phyloP scores from a whole-genome alignment of 2,888 invertebrate genomes.

The Macrophya annulata region DNA sequence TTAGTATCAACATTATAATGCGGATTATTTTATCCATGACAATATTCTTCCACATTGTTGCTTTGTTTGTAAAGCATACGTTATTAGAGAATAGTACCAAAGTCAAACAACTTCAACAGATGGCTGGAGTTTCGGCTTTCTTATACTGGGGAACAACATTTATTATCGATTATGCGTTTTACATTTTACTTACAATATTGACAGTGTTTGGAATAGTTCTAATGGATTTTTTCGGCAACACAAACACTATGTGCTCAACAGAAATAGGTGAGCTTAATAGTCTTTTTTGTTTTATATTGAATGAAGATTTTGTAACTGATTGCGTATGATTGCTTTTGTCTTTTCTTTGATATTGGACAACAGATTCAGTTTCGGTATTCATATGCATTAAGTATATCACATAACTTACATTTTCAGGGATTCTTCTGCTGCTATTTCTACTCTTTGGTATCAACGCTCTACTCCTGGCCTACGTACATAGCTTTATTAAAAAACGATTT shows the following conservation, averaged over 20 bases:
- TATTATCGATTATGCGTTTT: conserved; percentile 81
- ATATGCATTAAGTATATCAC: background rate
- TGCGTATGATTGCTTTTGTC: background rate
- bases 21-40: conserved; percentile 73
- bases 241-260: conserved; percentile 68
- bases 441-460: conserved; percentile 85
- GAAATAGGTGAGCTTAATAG: conserved; percentile 78
- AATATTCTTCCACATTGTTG: conserved; percentile 78
- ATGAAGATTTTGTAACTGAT: background rate
- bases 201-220: conserved; percentile 67
- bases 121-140: conserved; percentile 84
- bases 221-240: conserved; percentile 68
- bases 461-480: conserved; percentile 72
- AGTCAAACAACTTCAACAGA: conserved; percentile 85
- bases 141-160: conserved; percentile 85
- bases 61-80: conserved; percentile 83
- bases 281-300: background rate
- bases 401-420: conserved; percentile 66
- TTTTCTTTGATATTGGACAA: background rate
- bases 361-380: background rate
- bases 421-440: conserved; percentile 86
- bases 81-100: conserved; percentile 84
- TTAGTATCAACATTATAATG: background rate
- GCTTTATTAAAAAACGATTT: conserved; percentile 71
- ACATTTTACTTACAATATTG: conserved; percentile 71